Base-by-base conservation (phyloP, 2,888 invertebrate species). In the Epiblema foenella region DNA sequence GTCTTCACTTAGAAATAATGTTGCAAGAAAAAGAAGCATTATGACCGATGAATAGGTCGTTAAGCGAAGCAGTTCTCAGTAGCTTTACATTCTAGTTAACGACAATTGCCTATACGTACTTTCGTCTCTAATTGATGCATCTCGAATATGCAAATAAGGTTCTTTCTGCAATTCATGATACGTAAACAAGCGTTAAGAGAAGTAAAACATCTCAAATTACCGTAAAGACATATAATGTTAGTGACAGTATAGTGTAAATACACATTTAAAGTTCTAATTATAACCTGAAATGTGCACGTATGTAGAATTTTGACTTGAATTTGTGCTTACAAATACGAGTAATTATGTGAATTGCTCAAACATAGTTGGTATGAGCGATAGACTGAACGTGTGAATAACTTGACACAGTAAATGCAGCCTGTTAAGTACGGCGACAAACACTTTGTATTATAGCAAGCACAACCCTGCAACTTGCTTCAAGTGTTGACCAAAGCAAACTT, bases 391-490 rank as follows among this genome's bases (percentile, higher is more conserved):
- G 76, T 75, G 77, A 77, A 77, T 74, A 72, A 73, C 75, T 75
- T 75, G 76, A 75, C 76, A 76, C 58, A 73, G 79, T 78, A 76
- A 80, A 60, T 46, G 46, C 46, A 77, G 78, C 77, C 74, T 77
- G 74, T 78, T 77, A 79, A 81, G 78, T 76, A 73, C 74, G 76
- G 71, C 75, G 70, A 76, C 75, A 81, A 80, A 81, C 75, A 78
- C 39, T 67, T 68, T 72, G 71, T 74, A 78, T 75, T 75, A 68
- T 75, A 77, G 77, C 76, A 74, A 77, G 76, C 76, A 75, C 75
- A 73, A 72, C 74, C 71, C 69, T 74, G 75, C 75, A 54, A 70
- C 33, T 60, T 46, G 17, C n/a, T 59, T 66, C 12, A 37, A 54
- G 65, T 64, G 51, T 54, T 56, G 54, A 52, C 42, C 59, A 46